Conservation (phyloP, 2,113 vertebrate species). For the Mystacornis crossleyi region DNA sequence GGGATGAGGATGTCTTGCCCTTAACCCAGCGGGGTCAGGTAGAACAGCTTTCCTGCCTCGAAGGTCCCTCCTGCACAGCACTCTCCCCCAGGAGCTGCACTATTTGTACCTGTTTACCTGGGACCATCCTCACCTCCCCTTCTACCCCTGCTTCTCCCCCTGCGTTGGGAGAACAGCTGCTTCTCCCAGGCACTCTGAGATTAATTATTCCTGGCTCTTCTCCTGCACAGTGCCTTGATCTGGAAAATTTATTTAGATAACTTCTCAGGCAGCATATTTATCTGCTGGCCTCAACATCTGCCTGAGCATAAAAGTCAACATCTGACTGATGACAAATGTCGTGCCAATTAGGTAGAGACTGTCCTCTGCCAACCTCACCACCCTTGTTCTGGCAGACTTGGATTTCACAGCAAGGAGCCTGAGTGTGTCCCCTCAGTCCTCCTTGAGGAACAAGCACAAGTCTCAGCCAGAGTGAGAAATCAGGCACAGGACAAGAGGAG, state of each 20-base stretch:
- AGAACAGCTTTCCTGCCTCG: background rate
- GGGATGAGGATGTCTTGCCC: background rate
- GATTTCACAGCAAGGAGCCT: background rate
- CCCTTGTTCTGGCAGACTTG: background rate
- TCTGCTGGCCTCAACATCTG: slow-evolving; percentile 12
- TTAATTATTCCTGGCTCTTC: slow-evolving; percentile 8
- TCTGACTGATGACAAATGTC: background rate
- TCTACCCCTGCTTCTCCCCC: background rate
- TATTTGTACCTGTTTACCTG: background rate
- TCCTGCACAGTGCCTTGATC: background rate
- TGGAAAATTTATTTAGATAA: slow-evolving; percentile 14
- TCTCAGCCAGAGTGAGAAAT: background rate
- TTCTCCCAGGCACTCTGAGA: background rate
- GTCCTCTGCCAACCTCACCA: background rate
- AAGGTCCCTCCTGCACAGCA: background rate
- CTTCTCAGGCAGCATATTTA: background rate
- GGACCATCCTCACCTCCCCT: background rate
- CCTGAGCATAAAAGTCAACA: background rate
- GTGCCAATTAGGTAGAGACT: background rate
- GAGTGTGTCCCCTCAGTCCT: background rate
- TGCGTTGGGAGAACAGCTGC: background rate
- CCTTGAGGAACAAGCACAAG: background rate
- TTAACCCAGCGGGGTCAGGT: background rate
- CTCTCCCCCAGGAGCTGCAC: background rate
- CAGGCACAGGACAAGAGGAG: background rate